Evolutionary conservation across 2,888 invertebrate genomes (phyloP).

Genomic region (Erebia epiphron): DNA sequence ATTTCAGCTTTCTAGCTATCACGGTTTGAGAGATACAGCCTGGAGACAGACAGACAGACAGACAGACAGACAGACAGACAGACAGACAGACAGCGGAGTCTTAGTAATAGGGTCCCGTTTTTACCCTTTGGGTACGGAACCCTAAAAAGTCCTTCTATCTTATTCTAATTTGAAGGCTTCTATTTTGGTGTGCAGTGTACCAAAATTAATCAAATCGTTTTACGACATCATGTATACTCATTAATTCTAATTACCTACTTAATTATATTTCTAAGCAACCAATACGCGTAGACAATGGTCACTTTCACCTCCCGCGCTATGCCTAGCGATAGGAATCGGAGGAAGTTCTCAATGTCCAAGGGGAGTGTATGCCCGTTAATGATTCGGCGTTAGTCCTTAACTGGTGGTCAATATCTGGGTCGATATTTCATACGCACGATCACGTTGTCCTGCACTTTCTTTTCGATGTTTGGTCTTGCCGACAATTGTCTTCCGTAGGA

Average conservation of each 20-base stretch:
- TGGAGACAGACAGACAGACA: too few relatives aligned
- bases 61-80: too few relatives aligned
- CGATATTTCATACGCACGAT: slow-evolving; percentile 72
- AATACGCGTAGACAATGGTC: slow-evolving; percentile 36
- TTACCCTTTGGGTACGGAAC: too few relatives aligned
- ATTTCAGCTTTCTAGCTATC: too few relatives aligned
- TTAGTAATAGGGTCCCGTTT: too few relatives aligned
- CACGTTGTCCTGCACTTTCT: slow-evolving; percentile 80
- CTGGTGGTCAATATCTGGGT: slow-evolving; percentile 62
- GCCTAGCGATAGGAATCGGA: slow-evolving; percentile 60
- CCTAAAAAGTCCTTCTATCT: too few relatives aligned
- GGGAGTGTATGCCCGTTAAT: slow-evolving; percentile 66
- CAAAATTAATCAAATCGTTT: neutral
- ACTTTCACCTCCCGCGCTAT: slow-evolving; percentile 60
- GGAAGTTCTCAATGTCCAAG: slow-evolving; percentile 54
- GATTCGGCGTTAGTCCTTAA: slow-evolving; percentile 73
- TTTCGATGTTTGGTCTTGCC: slow-evolving; percentile 73
- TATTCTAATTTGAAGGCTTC: neutral
- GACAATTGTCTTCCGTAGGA: slow-evolving; percentile 73
- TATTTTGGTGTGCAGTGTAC: neutral
- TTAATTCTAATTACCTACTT: slow-evolving; percentile 13
- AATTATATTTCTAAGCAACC: slow-evolving; percentile 8
- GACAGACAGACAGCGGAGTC: too few relatives aligned
- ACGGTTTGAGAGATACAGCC: too few relatives aligned
- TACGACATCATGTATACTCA: slow-evolving; percentile 11